Evolutionary conservation across 1,140 invertebrate genomes (phyloP).

Genomic region (Mesaphorura yosii): DNA sequence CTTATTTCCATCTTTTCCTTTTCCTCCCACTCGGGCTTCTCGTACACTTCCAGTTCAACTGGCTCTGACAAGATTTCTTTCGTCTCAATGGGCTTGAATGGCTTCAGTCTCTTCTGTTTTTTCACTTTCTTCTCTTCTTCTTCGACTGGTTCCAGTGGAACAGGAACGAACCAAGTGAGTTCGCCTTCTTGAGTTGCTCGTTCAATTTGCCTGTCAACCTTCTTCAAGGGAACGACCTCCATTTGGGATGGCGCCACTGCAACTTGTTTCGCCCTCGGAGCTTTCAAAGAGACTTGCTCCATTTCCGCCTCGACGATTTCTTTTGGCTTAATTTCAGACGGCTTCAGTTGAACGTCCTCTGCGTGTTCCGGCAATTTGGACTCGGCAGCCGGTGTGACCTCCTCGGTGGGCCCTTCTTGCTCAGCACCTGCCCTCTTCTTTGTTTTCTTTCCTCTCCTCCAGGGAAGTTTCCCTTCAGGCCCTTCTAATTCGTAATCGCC

Average conservation of each 20-base stretch:
- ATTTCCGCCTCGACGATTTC: background rate
- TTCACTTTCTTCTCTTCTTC: background rate
- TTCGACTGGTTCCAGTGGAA: background rate
- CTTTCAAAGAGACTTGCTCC: background rate
- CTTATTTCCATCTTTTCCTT: background rate
- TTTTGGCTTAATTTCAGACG: background rate
- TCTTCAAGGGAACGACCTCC: background rate
- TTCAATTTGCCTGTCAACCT: background rate
- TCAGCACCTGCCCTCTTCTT: background rate
- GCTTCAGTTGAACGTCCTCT: background rate
- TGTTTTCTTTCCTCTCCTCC: background rate
- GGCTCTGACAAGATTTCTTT: slow-evolving; percentile 4
- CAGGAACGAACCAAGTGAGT: background rate
- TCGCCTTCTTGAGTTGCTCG: background rate
- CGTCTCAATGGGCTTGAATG: background rate
- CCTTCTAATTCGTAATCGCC: background rate
- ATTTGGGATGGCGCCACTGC: background rate
- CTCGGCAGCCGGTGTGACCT: too few relatives aligned
- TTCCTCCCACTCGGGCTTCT: background rate
- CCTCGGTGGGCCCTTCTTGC: background rate
- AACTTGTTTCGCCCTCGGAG: background rate
- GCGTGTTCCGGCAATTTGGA: background rate
- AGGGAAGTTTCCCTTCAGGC: background rate
- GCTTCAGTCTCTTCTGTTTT: background rate
- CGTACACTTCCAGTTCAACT: background rate